Percentiles rank a stretch among this genome's conserved stretches.
Evolutionary conservation across 2,113 vertebrate species (phyloP).

Genomic region (Helogale parvula): DNA sequence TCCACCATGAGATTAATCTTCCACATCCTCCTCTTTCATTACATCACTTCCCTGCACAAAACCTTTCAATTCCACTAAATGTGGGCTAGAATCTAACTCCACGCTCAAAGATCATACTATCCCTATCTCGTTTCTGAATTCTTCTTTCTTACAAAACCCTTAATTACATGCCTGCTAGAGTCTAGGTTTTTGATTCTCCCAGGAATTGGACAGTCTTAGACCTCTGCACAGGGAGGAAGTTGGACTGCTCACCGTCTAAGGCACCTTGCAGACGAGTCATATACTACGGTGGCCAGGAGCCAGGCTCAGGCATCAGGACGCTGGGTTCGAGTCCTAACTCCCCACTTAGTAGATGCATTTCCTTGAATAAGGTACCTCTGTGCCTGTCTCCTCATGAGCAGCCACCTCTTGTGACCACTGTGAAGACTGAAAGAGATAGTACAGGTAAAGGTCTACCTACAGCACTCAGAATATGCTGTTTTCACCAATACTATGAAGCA

Average conservation of each 20-base stretch:
- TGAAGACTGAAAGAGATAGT: neutral
- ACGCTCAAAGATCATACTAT: neutral
- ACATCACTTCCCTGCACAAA: slow-evolving; percentile 41
- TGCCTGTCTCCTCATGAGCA: neutral
- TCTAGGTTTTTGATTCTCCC: neutral
- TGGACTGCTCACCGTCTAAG: neutral
- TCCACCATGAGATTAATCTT: slow-evolving; percentile 47
- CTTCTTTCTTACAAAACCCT: slow-evolving; percentile 34
- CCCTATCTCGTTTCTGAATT: neutral
- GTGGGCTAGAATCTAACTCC: neutral
- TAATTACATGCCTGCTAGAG: neutral
- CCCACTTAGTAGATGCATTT: neutral
- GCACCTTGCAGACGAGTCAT: neutral
- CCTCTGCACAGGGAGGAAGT: neutral
- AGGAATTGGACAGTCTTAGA: neutral
- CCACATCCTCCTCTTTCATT: neutral
- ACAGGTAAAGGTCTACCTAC: neutral
- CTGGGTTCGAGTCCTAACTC: neutral
- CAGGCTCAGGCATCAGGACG: too few species aligned
- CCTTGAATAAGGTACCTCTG: neutral
- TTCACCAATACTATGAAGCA: neutral
- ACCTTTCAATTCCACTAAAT: neutral
- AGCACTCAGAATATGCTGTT: neutral
- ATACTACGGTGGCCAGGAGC: neutral
- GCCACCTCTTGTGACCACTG: neutral